Base-by-base conservation (phyloP, 2,888 invertebrate species). In the Thysanoteuthis rhombus region DNA sequence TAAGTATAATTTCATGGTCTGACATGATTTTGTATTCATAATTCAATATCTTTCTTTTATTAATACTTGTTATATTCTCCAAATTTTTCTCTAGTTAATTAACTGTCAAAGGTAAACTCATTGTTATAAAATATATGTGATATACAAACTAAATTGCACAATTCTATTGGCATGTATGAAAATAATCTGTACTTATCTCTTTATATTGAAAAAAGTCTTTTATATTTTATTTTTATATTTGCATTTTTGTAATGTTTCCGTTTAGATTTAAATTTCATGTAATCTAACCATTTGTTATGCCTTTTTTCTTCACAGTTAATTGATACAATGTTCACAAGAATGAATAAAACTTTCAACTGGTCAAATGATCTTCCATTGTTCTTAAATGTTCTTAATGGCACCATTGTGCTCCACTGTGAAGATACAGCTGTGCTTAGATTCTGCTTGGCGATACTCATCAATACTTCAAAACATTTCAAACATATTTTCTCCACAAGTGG, bases 401-500 rank as follows among this genome's bases (percentile, higher is more conserved):
- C 99, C 0, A 98, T 99, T 92, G 98, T 99, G 96, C 97, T 99
- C 92, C 99, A 99, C 97, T 99, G 99, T 95, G 99, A 99, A 97
- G 99, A 99, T 97, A 98, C 99, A 0, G 98, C 99, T 94, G 98
- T 99, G 95, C 98, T 99, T 94, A 98, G 99, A 96, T 99, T 99
- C 97, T 99, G 99, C 40, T 98, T 99, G 97, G 99, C 99, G 0
- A 99, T 99, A 0, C 99, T 99, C 96, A 99, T 99, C 94, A 99
- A 99, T 97, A 99, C 96, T 90, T 95, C 96, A 93, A 96, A 99
- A 96, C 99, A 99, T 97, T 99, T 99, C 97, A 99, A 99, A 97
- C 99, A 99, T 96, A 99, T 99, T 94, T 99, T 99, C 97, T 99
- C 99, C 0, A 99, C 99, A 28, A 99, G 99, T 96, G 99, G 99